These are phyloP conservation scores for Caenorhabditis imperialis DNA, from an alignment of 2,888 invertebrate genomes.

Conservation along the genomic window DNA sequence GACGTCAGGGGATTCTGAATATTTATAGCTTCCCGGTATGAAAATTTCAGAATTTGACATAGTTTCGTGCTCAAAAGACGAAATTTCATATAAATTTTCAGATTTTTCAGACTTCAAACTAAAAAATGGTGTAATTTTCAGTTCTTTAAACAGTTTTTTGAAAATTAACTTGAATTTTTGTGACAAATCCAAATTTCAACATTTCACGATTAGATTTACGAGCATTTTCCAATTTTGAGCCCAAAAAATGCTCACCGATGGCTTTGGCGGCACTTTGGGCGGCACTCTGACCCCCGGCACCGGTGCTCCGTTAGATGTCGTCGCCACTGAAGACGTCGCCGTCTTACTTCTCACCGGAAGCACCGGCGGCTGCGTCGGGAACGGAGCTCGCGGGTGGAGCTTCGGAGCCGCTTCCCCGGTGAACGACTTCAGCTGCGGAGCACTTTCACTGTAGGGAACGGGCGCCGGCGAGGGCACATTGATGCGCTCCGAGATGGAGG, in stretches of 20 bases:
- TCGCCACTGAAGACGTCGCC: conserved; percentile 1
- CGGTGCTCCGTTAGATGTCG: conserved; percentile 37
- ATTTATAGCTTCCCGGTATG: too few relatives aligned
- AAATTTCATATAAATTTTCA: too few relatives aligned
- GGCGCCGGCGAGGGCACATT: conserved; percentile 58
- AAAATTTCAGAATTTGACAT: too few relatives aligned
- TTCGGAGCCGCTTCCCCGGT: conserved; percentile 45
- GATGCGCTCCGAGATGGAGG: conserved; percentile 32
- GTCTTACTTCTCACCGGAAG: conserved; percentile 29
- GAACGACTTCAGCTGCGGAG: conserved; percentile 44
- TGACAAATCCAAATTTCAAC: too few relatives aligned
- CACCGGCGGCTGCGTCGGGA: conserved; percentile 42
- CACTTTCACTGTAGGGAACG: conserved; percentile 40
- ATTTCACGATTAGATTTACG: too few relatives aligned
- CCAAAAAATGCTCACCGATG: conserved; percentile 68
- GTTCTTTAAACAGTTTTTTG: too few relatives aligned
- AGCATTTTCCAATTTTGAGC: too few relatives aligned
- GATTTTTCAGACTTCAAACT: too few relatives aligned
- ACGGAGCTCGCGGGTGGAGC: conserved; percentile 39
- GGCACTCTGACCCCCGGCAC: conserved; percentile 63
- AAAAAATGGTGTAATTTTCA: too few relatives aligned
- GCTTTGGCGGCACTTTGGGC: conserved; percentile 75
- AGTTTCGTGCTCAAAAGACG: too few relatives aligned
- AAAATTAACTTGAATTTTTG: too few relatives aligned
- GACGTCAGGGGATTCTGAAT: too few relatives aligned